Percentiles rank a stretch among this genome's conserved stretches.
Evolutionary conservation across 2,113 vertebrate genomes (phyloP).

Genomic region (Spheniscus mendiculus): DNA sequence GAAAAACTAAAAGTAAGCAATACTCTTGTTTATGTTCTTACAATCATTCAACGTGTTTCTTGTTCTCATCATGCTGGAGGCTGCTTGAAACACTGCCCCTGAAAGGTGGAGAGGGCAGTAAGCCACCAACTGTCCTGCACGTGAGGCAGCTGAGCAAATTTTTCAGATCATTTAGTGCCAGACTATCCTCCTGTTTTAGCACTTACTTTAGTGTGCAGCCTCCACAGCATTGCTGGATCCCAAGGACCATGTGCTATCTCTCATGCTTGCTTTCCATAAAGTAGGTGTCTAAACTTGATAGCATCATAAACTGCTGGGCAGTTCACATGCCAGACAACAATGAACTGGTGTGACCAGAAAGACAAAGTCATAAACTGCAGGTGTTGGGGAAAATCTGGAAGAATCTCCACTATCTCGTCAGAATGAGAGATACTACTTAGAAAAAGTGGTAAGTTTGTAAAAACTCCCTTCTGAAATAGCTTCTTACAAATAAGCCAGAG

Average conservation of each 20-base stretch:
- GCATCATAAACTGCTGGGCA: not conserved
- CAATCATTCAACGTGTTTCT: not conserved
- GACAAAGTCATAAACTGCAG: not conserved
- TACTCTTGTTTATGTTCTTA: not conserved
- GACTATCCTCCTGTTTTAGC: not conserved
- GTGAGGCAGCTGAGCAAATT: not conserved
- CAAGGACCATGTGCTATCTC: not conserved
- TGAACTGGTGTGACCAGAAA: not conserved
- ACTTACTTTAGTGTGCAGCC: rapidly evolving
- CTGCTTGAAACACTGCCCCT: not conserved
- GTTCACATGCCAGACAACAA: not conserved
- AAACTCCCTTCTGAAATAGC: not conserved
- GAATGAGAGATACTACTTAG: not conserved
- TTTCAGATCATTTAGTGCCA: not conserved
- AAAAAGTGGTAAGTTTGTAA: not conserved
- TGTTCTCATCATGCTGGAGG: not conserved
- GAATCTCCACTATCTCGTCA: not conserved
- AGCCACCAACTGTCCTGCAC: not conserved
- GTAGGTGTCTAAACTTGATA: not conserved
- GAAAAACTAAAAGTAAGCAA: constrained; percentile 93
- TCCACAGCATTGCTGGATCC: not conserved
- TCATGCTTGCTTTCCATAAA: not conserved
- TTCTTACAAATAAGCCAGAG: not conserved
- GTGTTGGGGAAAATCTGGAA: not conserved
- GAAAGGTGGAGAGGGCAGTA: not conserved